Evolutionary conservation across 1,140 invertebrate species (phyloP).

Genomic region (Parasteatoda tepidariorum): DNA sequence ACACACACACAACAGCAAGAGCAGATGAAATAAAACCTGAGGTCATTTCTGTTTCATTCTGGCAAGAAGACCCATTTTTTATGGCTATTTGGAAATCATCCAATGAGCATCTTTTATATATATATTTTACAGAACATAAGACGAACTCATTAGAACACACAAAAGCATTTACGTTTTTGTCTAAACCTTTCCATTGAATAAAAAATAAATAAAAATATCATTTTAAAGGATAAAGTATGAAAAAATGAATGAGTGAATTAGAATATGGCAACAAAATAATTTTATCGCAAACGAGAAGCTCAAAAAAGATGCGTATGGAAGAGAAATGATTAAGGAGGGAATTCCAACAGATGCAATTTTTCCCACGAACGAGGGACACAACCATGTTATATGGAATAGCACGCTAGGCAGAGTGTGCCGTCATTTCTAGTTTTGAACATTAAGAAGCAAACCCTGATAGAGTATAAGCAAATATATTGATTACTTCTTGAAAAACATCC

Average conservation of each 20-base stretch:
- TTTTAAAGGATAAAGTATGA: too few species aligned
- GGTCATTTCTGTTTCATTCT: too few species aligned
- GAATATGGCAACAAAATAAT: not conserved
- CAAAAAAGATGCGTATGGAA: not conserved
- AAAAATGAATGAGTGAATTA: not conserved
- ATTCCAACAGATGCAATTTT: conserved; percentile 18
- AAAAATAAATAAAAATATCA: too few species aligned
- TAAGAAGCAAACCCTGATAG: conserved; percentile 2
- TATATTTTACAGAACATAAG: too few species aligned
- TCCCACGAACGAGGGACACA: conserved; percentile 25
- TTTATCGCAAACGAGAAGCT: not conserved
- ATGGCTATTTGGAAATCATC: too few species aligned
- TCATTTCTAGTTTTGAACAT: conserved; percentile 33
- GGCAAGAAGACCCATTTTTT: too few species aligned
- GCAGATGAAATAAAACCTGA: too few species aligned
- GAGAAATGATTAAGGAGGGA: conserved; percentile 36
- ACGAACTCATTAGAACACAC: too few species aligned
- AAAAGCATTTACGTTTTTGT: too few species aligned
- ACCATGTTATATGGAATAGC: conserved; percentile 9
- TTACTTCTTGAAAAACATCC: conserved; percentile 33
- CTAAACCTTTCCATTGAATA: too few species aligned
- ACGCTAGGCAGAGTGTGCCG: conserved; percentile 21
- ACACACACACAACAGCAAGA: too few species aligned
- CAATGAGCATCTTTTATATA: too few species aligned
- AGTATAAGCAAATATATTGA: conserved; percentile 56